A percentile compares a stretch with the other conserved stretches of the same genome.
These are phyloP conservation scores for Montipora sp. DNA, from an alignment of 64 coral and sea anemone species.

Conservation along the genomic window DNA sequence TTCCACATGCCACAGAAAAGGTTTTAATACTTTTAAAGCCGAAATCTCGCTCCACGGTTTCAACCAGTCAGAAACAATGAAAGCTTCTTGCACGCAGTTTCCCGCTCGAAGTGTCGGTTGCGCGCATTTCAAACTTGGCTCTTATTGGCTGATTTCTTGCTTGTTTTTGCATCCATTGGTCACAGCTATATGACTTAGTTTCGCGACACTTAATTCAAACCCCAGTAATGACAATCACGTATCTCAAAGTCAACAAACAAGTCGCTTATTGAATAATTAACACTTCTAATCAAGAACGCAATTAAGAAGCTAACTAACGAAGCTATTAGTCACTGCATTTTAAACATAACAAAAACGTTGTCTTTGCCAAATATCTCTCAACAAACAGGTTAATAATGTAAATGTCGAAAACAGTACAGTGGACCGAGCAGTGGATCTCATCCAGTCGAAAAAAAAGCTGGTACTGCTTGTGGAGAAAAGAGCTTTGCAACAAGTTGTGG, in stretches of 20 bases:
- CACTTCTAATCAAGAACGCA: background rate
- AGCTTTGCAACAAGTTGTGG: constrained; percentile 80
- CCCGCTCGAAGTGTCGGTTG: no score
- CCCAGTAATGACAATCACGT: no score
- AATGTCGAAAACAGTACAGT: constrained; percentile 70
- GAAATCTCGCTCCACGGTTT: no score
- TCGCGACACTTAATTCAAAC: background rate
- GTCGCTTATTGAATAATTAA: background rate
- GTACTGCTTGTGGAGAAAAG: constrained; percentile 74
- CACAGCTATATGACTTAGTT: background rate
- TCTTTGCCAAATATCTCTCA: background rate
- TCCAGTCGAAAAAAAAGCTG: constrained; percentile 79
- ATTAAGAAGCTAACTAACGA: background rate
- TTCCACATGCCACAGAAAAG: no score
- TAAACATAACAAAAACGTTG: background rate
- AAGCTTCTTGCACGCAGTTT: no score
- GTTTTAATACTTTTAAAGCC: no score
- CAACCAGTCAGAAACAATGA: no score
- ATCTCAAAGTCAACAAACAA: no score
- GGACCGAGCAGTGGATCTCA: constrained; percentile 66
- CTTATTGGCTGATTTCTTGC: background rate
- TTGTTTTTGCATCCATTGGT: background rate
- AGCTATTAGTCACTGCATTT: background rate
- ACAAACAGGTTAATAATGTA: constrained; percentile 60
- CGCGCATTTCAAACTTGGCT: no score